A percentile compares a stretch with the other conserved stretches of the same genome.
Conservation (phyloP, 1,140 invertebrate genomes). For the Diabrotica virgifera region DNA sequence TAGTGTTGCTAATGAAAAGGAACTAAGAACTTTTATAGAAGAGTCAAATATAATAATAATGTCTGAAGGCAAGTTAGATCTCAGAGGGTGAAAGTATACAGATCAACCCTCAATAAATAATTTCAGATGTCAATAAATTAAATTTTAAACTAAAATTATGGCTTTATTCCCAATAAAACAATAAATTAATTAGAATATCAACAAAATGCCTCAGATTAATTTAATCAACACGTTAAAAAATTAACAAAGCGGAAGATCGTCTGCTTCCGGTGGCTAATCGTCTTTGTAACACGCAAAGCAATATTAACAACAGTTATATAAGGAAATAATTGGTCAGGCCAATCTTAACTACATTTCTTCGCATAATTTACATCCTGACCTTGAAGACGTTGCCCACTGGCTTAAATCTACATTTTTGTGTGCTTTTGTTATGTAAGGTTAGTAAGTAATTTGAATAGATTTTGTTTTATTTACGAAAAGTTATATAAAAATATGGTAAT, state of each 20-base stretch:
- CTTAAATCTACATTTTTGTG: constrained; percentile 3
- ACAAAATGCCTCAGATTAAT: neutral
- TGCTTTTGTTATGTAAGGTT: neutral
- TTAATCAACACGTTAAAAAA: neutral
- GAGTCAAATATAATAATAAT: too few species aligned
- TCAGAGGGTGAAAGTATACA: too few species aligned
- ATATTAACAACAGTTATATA: constrained; percentile 9
- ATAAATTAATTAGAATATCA: too few species aligned
- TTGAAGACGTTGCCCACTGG: constrained; percentile 6
- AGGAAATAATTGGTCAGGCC: constrained; percentile 7
- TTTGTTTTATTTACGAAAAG: too few species aligned
- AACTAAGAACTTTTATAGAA: too few species aligned
- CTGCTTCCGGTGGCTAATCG: constrained; percentile 7
- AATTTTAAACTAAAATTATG: too few species aligned
- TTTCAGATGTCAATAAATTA: too few species aligned
- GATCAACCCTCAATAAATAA: too few species aligned
- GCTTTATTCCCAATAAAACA: too few species aligned
- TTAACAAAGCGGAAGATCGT: neutral
- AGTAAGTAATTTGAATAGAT: neutral
- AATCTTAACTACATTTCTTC: constrained; percentile 5
- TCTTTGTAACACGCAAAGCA: neutral
- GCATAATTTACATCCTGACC: constrained; percentile 1
- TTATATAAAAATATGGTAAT: too few species aligned
- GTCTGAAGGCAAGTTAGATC: too few species aligned
- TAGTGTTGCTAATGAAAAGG: too few species aligned